Evolutionary conservation across 2,797 vertebrate genomes (phyloP).

Genomic region (Phrynocephalus guinanensis): DNA sequence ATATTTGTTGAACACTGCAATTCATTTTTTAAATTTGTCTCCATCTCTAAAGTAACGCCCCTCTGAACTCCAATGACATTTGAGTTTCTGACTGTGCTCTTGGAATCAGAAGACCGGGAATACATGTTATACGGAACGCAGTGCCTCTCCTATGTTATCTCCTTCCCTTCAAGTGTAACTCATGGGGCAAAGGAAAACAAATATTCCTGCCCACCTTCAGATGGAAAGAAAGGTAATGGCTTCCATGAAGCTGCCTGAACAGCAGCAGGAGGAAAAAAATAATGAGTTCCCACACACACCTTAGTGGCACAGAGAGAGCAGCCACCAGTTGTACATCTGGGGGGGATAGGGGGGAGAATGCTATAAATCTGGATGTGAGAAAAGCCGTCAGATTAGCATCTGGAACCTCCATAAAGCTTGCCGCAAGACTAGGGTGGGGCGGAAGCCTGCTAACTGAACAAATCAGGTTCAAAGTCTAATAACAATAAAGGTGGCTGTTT

Average conservation of each 20-base stretch:
- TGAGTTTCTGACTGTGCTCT: neutral
- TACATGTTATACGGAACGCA: neutral
- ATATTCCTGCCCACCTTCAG: too few species aligned
- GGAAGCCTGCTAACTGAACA: neutral
- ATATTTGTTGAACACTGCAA: too few species aligned
- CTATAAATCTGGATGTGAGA: too few species aligned
- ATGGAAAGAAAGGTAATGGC: too few species aligned
- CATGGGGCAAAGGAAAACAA: neutral
- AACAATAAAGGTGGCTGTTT: neutral
- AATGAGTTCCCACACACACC: too few species aligned
- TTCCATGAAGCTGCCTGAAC: neutral
- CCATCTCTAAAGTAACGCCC: too few species aligned
- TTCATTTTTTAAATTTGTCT: too few species aligned
- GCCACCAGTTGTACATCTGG: too few species aligned
- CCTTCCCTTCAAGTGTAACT: neutral
- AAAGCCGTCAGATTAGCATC: too few species aligned
- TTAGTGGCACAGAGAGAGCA: too few species aligned
- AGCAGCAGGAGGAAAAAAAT: neutral
- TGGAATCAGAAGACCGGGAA: neutral
- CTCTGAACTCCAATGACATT: neutral
- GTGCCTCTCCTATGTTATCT: neutral
- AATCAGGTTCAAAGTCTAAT: neutral
- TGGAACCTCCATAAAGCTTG: too few species aligned
- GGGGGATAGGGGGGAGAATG: too few species aligned
- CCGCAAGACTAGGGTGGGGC: neutral